Percentiles rank a stretch among this genome's conserved stretches.
Evolutionary conservation across 2,113 vertebrate genomes (phyloP).

Genomic region (Laterallus jamaicensis): DNA sequence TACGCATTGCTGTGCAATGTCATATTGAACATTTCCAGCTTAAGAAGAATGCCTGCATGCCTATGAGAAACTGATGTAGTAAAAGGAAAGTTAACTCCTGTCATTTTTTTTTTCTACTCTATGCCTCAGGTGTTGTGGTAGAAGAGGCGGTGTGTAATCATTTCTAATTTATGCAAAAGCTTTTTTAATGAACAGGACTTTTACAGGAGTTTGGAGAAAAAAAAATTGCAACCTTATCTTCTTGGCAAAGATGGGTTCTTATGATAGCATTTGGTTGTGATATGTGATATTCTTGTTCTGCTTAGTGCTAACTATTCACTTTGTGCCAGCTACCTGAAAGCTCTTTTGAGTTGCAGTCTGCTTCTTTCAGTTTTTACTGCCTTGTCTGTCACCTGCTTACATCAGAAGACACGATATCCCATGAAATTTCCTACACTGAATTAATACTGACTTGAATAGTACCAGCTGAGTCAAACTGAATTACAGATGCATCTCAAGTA

Average conservation of each 20-base stretch:
- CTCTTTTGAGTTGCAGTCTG: neutral
- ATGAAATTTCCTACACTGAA: fast-evolving
- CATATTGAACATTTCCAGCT: neutral
- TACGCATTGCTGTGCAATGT: neutral
- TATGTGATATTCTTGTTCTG: neutral
- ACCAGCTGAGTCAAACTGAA: neutral
- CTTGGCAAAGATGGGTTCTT: neutral
- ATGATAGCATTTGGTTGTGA: neutral
- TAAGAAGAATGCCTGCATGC: neutral
- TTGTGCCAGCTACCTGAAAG: neutral
- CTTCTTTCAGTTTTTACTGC: neutral
- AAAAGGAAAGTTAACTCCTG: neutral
- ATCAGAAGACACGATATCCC: fast-evolving
- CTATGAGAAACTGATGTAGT: neutral
- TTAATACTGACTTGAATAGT: neutral
- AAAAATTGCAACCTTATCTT: neutral
- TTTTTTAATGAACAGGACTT: neutral
- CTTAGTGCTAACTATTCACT: neutral
- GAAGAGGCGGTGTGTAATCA: neutral
- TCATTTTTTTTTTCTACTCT: neutral
- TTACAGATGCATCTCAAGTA: neutral
- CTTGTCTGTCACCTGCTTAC: no score
- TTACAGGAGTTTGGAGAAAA: neutral
- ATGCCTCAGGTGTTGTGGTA: neutral
- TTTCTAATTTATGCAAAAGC: neutral